These are phyloP conservation scores for Gadopsis bispinosus DNA, from an alignment of 2,797 vertebrate genomes.

Conservation along the genomic window DNA sequence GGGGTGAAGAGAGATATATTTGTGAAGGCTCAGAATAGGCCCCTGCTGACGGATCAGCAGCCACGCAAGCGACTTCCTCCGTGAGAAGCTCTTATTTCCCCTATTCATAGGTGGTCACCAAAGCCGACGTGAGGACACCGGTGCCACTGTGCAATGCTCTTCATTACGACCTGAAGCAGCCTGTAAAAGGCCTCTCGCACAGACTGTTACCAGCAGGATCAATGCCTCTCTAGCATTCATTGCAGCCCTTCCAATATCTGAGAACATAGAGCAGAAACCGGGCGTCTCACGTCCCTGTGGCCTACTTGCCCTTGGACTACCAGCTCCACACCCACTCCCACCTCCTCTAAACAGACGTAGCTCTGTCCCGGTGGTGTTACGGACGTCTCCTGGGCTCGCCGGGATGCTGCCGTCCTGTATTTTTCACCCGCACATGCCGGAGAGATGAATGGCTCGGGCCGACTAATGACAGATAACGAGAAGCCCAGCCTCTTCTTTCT, in stretches of 20 bases:
- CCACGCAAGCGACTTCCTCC: conserved; percentile 20
- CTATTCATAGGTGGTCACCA: conserved; percentile 44
- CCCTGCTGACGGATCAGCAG: conserved; percentile 16
- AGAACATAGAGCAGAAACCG: conserved; percentile 11
- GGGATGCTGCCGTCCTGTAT: conserved; percentile 12
- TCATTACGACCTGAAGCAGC: conserved; percentile 44
- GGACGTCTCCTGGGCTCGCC: conserved; percentile 4
- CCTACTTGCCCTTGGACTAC: conserved; percentile 33
- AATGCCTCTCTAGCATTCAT: conserved; percentile 45
- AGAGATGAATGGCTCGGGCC: conserved; percentile 67
- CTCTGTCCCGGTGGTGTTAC: conserved; percentile 10
- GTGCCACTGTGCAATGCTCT: conserved; percentile 27
- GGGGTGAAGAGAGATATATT: conserved; percentile 12
- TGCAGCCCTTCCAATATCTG: conserved; percentile 35
- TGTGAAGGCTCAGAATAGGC: conserved; percentile 35
- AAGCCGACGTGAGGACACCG: conserved; percentile 31
- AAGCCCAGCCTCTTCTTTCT: conserved; percentile 48
- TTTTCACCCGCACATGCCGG: conserved; percentile 61
- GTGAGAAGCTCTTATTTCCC: conserved; percentile 53
- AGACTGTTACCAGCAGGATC: conserved; percentile 55
- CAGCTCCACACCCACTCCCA: neutral
- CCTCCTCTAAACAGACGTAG: neutral
- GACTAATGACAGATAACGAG: conserved; percentile 68
- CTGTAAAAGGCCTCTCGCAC: conserved; percentile 31
- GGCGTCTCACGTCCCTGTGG: conserved; percentile 11